Conservation (phyloP, 1,140 invertebrate species). For the Polyergus mexicanus region DNA sequence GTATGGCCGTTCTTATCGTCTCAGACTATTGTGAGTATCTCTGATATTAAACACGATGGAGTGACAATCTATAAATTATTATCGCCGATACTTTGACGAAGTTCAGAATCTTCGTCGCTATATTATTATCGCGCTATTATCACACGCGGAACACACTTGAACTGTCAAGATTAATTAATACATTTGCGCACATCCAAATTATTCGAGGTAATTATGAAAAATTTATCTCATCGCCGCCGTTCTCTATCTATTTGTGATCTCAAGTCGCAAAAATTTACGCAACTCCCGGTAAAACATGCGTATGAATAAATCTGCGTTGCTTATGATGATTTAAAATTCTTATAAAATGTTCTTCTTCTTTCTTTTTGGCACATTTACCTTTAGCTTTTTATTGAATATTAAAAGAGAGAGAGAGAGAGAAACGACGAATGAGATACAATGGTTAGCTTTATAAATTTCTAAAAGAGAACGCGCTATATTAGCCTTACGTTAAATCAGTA, state of each 20-base stretch:
- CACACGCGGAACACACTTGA: neutral
- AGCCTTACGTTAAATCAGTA: neutral
- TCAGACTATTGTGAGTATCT: neutral
- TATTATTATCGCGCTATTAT: constrained; percentile 41
- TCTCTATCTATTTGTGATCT: neutral
- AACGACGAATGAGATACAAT: no score
- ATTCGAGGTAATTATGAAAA: constrained; percentile 32
- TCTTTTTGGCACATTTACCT: neutral
- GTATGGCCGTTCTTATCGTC: neutral
- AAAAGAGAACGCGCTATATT: neutral
- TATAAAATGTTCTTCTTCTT: neutral
- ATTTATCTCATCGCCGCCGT: constrained; percentile 44
- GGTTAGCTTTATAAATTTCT: no score
- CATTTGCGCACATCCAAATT: constrained; percentile 17
- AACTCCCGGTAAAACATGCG: constrained; percentile 11
- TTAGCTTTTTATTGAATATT: neutral
- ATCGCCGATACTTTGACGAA: neutral
- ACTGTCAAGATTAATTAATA: constrained; percentile 55
- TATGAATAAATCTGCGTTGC: constrained; percentile 21
- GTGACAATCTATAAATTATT: constrained; percentile 9
- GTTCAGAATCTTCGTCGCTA: constrained; percentile 12
- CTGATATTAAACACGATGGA: neutral
- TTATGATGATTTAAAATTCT: constrained; percentile 9
- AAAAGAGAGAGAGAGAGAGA: neutral
- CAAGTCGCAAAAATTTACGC: constrained; percentile 46